phyloP scores from a whole-genome alignment of 2,797 vertebrate species.

The Anguilla anguilla region DNA sequence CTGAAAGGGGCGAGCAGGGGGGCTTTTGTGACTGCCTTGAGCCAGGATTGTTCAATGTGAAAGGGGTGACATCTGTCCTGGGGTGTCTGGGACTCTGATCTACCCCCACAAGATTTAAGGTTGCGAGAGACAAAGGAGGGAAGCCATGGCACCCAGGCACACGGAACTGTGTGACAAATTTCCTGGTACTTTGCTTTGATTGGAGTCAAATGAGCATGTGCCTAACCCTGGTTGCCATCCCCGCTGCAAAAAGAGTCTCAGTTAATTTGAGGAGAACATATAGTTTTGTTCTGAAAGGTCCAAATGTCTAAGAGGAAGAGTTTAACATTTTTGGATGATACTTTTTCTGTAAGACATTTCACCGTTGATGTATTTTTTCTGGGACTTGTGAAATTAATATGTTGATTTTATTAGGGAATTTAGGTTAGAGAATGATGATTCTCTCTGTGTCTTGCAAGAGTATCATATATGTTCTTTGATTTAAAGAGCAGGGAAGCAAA shows the following conservation, averaged over 20 bases:
- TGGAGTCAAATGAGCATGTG: constrained; percentile 28
- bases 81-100: constrained; percentile 65
- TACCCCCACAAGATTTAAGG: constrained; percentile 49
- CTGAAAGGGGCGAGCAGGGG: constrained; percentile 60
- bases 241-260: not conserved
- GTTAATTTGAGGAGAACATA: not conserved
- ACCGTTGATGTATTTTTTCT: not conserved
- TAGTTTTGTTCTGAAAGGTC: not conserved
- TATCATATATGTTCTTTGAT: not conserved
- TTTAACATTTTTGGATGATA: not conserved
- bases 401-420: not conserved
- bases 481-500: not conserved
- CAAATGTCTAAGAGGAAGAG: not conserved
- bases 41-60: constrained; percentile 69
- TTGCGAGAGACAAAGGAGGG: constrained; percentile 56
- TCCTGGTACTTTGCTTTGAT: constrained; percentile 33
- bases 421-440: not conserved
- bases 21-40: constrained; percentile 63
- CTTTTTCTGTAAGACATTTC: not conserved
- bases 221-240: not conserved
- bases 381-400: not conserved
- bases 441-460: not conserved
- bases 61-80: constrained; percentile 72
- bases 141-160: constrained; percentile 46
- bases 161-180: constrained; percentile 44